Evolutionary conservation across 2,113 vertebrate genomes (phyloP).

Genomic region (Burhinus bistriatus): DNA sequence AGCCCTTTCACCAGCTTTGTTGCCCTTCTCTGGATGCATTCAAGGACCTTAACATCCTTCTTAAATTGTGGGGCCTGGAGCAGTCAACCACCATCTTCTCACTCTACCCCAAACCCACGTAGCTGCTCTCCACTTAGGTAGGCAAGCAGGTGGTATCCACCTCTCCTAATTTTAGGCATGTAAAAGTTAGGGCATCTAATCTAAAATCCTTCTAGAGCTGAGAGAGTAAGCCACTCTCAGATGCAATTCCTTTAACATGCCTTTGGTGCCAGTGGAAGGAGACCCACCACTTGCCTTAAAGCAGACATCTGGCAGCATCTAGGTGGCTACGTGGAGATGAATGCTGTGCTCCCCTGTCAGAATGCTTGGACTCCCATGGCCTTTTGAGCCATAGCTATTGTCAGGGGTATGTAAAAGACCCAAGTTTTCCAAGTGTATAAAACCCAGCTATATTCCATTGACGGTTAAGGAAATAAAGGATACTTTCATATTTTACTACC

Average conservation of each 20-base stretch:
- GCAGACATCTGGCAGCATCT: neutral
- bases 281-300: neutral
- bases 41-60: neutral
- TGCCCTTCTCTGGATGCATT: neutral
- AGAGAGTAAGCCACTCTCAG: neutral
- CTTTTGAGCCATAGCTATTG: neutral
- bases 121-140: neutral
- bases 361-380: neutral
- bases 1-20: neutral
- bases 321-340: neutral
- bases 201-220: neutral
- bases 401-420: neutral
- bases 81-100: neutral
- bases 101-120: accelerated
- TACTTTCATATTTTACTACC: neutral
- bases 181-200: neutral
- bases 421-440: neutral
- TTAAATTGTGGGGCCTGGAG: neutral
- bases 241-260: neutral
- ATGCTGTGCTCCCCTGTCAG: neutral
- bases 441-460: neutral
- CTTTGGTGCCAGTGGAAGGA: neutral
- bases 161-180: neutral
- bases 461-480: neutral
- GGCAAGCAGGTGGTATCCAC: neutral